Base-by-base conservation (phyloP, 2,797 vertebrate species). In the Gorsachius magnificus region DNA sequence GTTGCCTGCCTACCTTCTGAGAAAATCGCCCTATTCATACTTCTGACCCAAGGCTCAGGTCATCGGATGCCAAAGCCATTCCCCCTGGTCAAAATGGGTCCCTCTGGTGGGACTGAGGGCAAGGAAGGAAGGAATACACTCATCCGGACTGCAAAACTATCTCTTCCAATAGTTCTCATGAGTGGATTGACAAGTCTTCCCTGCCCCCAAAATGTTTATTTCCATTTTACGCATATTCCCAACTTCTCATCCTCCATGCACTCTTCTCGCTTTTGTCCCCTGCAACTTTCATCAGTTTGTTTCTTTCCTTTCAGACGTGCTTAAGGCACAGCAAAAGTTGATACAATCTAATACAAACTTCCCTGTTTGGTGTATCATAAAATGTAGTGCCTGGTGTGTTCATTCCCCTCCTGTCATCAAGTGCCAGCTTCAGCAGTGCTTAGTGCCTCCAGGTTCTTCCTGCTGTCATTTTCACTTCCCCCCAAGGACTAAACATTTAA, bases 401-500 rank as follows among this genome's bases (percentile, higher is more conserved):
- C 95, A 29, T 90, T 95, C 92, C 41, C 41, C 88, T 96, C 91
- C 94, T 95, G 95, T 95, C 94, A 96, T 96, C 96, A 75, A 93
- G 89, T 87, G 92, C 92, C 93, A 96, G 81, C 86, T 93, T 81
- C 89, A 87, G 89, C 92, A 48, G 83, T 33, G 83, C 83, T 96
- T 90, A 83, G 78, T 95, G 85, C 87, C 81, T 88, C 90, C 93
- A 92, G 94, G 84, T 95, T 95, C 93, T 97, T 97, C 96, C 95
- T 94, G 91, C 95, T 96, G 94, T 96, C 96, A 94, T 97, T 96
- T 95, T 94, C 82, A 91, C 75, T 97, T 96, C 82, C 84, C 87
- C 65, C 87, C 11, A 36, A 66, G 87, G 86, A 93, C 82, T 91
- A 90, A 94, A 93, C 84, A 75, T 93, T 95, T 92, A 79, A 94